A percentile compares a stretch with the other conserved stretches of the same genome.
phyloP scores from a whole-genome alignment of 1,140 invertebrate genomes.

The Colletes latitarsis region DNA sequence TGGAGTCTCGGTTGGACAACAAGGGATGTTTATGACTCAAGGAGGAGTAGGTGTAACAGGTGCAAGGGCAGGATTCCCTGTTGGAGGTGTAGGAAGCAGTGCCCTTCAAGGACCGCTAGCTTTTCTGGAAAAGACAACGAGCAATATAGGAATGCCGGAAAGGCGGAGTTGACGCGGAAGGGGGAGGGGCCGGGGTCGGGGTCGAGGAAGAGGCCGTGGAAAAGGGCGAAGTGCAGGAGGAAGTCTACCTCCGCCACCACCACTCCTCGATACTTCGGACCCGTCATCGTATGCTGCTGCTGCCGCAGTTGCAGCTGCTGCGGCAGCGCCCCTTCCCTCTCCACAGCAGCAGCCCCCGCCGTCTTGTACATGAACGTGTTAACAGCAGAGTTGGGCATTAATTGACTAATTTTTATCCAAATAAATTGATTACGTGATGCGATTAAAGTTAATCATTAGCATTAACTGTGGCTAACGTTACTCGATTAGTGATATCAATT shows the following conservation, averaged over 20 bases:
- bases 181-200: constrained; percentile 83
- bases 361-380: constrained; percentile 66
- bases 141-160: constrained; percentile 87
- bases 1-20: constrained; percentile 77
- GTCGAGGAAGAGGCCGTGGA: constrained; percentile 82
- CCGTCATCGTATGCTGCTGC: constrained; percentile 76
- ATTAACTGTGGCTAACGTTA: too few relatives aligned
- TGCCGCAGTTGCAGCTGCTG: constrained; percentile 70
- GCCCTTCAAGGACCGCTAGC: constrained; percentile 85
- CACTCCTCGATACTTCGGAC: constrained; percentile 77
- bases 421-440: too few relatives aligned
- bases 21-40: constrained; percentile 78
- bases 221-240: constrained; percentile 78
- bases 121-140: constrained; percentile 87
- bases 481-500: too few relatives aligned
- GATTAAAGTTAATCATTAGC: too few relatives aligned
- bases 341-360: constrained; percentile 78
- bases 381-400: not conserved
- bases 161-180: constrained; percentile 84
- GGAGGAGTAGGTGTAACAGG: constrained; percentile 63
- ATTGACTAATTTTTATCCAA: too few relatives aligned
- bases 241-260: constrained; percentile 68
- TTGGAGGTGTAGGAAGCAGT: constrained; percentile 74
- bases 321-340: constrained; percentile 78
- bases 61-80: constrained; percentile 69